phyloP scores from a whole-genome alignment of 2,113 vertebrate genomes.

The Paedocypris sp. region DNA sequence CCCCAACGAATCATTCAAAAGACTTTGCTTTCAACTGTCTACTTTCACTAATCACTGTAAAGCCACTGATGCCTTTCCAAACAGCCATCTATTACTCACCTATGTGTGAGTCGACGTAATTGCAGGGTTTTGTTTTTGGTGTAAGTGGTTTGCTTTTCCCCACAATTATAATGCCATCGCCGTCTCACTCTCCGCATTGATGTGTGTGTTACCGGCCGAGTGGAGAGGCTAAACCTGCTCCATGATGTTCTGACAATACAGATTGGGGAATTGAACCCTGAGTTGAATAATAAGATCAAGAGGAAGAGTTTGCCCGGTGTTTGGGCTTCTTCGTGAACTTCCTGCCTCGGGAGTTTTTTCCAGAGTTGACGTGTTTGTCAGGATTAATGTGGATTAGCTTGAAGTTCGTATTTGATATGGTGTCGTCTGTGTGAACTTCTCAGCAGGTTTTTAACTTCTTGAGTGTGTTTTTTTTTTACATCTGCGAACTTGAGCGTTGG shows the following conservation, averaged over 20 bases:
- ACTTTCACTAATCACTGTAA: neutral
- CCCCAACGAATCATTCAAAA: neutral
- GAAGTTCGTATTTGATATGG: no score
- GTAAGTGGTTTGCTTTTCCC: conserved; percentile 8
- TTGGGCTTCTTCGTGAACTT: neutral
- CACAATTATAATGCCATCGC: neutral
- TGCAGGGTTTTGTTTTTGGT: neutral
- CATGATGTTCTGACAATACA: neutral
- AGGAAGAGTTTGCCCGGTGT: neutral
- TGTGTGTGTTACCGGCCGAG: neutral
- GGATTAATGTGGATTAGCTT: neutral
- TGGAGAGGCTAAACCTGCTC: neutral
- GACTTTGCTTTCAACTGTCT: conserved; percentile 1
- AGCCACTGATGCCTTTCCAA: conserved; percentile 7
- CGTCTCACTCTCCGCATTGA: neutral
- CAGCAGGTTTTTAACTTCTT: no score
- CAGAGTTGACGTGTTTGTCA: neutral
- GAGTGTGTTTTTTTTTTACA: no score
- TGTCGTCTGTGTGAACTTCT: no score
- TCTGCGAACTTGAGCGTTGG: neutral
- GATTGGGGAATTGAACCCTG: neutral
- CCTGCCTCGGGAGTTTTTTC: neutral
- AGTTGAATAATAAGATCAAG: neutral
- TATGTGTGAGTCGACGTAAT: conserved; percentile 2
- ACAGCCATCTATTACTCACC: neutral